Evolutionary conservation across 2,113 vertebrate genomes (phyloP).

Genomic region (Odobenus rosmarus): DNA sequence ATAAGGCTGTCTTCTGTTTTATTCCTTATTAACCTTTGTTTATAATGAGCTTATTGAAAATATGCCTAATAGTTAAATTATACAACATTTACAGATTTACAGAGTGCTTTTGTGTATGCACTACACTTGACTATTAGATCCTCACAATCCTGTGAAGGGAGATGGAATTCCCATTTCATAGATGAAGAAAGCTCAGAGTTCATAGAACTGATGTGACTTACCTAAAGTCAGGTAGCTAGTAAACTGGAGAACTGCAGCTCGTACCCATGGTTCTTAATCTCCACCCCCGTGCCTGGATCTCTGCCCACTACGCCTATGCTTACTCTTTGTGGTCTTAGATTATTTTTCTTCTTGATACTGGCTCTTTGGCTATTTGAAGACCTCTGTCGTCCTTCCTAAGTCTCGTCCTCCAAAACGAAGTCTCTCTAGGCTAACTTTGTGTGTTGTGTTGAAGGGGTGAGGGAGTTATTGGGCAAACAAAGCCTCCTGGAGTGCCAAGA

Average conservation of each 20-base stretch:
- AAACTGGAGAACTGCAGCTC: not conserved
- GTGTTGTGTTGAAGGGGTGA: not conserved
- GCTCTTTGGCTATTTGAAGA: not conserved
- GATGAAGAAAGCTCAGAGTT: not conserved
- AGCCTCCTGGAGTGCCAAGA: not conserved
- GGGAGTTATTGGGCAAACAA: not conserved
- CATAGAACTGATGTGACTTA: not conserved
- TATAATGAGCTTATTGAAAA: not conserved
- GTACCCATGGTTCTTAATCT: not conserved
- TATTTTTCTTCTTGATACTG: conserved; percentile 17
- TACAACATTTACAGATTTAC: not conserved
- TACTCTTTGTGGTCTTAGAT: not conserved
- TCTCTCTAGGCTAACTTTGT: not conserved
- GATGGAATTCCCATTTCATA: not conserved
- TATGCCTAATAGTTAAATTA: not conserved
- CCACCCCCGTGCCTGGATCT: not conserved
- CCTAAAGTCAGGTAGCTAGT: not conserved
- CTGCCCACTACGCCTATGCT: not conserved
- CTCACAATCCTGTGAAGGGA: not conserved
- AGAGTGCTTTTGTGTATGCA: not conserved
- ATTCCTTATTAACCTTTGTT: not conserved
- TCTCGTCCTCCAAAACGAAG: not conserved
- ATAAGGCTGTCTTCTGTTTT: not conserved
- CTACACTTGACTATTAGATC: not conserved
- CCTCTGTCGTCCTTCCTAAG: not conserved